Percentiles rank a stretch among this genome's conserved stretches.
These are phyloP conservation scores for Oryzias dopingdopingensis DNA, from an alignment of 2,797 vertebrate species.

Conservation along the genomic window DNA sequence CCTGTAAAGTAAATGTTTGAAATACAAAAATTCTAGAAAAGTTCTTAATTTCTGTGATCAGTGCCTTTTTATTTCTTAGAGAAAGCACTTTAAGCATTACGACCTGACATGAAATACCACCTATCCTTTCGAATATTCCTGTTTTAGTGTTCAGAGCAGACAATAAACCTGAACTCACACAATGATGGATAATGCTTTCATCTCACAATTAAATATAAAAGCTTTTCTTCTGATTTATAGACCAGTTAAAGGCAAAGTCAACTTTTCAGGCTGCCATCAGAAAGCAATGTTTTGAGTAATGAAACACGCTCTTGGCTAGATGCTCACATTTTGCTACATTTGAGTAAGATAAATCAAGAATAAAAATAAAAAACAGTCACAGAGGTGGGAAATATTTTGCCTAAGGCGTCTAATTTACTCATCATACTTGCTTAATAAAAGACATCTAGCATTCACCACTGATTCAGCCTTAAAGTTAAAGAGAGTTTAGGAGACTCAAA, in stretches of 20 bases:
- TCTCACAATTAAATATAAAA: constrained; percentile 50
- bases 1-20: background rate
- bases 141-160: constrained; percentile 17
- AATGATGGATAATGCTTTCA: constrained; percentile 40
- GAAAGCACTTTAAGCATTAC: constrained; percentile 27
- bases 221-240: constrained; percentile 55
- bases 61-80: background rate
- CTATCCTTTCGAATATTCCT: constrained; percentile 8
- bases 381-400: constrained; percentile 5
- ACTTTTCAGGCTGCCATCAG: constrained; percentile 43
- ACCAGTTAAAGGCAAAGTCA: constrained; percentile 40
- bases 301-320: constrained; percentile 24
- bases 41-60: constrained; percentile 9
- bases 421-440: background rate
- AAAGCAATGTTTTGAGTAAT: constrained; percentile 51
- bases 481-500: no score
- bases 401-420: constrained; percentile 3
- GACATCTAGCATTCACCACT: no score
- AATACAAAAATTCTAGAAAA: constrained; percentile 8
- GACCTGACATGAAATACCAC: constrained; percentile 11
- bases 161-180: constrained; percentile 29
- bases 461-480: no score
- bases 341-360: constrained; percentile 43
- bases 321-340: constrained; percentile 20
- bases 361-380: constrained; percentile 35